A percentile compares a stretch with the other conserved stretches of the same genome.
Conservation (phyloP, 2,888 invertebrate genomes). For the Hypomecis punctinalis region DNA sequence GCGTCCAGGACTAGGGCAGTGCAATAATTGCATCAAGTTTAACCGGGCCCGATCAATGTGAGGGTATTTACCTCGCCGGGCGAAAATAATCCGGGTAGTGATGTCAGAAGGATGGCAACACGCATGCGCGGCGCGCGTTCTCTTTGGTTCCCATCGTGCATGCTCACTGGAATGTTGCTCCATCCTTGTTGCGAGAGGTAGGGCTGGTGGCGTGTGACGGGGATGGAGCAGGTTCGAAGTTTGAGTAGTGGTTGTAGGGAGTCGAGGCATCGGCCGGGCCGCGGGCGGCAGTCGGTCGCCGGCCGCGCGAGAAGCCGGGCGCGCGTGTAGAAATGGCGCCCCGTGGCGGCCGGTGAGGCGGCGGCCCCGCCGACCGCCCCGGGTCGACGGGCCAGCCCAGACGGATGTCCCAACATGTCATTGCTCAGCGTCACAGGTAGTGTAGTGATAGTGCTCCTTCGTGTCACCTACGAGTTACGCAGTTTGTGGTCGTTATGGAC, state of each 20-base stretch:
- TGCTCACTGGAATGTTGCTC: slow-evolving; percentile 23
- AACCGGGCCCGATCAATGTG: slow-evolving; percentile 83
- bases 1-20: slow-evolving; percentile 79
- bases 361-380: slow-evolving; percentile 84
- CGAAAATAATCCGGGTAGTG: slow-evolving; percentile 84
- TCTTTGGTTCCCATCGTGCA: slow-evolving; percentile 32
- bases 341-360: slow-evolving; percentile 84
- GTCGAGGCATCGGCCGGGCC: slow-evolving; percentile 37
- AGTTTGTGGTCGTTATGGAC: slow-evolving; percentile 66
- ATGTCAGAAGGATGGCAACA: slow-evolving; percentile 68
- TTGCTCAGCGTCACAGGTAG: slow-evolving; percentile 85
- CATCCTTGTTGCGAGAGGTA: slow-evolving; percentile 19
- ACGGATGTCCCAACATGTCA: slow-evolving; percentile 80
- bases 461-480: slow-evolving; percentile 60
- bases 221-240: slow-evolving; percentile 21
- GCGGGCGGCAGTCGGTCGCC: slow-evolving; percentile 67
- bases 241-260: slow-evolving; percentile 38
- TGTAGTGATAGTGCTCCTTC: slow-evolving; percentile 59
- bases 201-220: slow-evolving; percentile 11
- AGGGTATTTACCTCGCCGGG: slow-evolving; percentile 85
- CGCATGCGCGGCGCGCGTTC: slow-evolving; percentile 56
- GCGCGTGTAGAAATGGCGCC: slow-evolving; percentile 80
- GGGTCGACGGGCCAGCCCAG: slow-evolving; percentile 83
- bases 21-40: slow-evolving; percentile 84
- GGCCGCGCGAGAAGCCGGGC: slow-evolving; percentile 78